A percentile compares a stretch with the other conserved stretches of the same genome.
phyloP scores from a whole-genome alignment of 2,797 vertebrate genomes.

The Sylvia borin region DNA sequence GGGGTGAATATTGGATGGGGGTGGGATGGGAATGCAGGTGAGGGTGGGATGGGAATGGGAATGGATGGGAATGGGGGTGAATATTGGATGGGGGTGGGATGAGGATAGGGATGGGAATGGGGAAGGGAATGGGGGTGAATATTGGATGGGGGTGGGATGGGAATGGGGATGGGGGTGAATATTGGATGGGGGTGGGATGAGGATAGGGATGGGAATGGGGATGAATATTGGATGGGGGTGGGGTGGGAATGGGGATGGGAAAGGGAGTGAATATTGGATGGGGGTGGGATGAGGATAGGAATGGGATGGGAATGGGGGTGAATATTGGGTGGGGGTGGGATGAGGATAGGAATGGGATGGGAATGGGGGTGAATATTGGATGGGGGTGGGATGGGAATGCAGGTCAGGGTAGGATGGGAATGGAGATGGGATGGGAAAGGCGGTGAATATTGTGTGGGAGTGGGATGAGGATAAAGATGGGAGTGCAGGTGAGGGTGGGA shows the following conservation, averaged over 20 bases:
- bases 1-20: background rate
- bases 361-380: background rate
- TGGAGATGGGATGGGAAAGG: no score
- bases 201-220: background rate
- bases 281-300: no score
- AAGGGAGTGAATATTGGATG: no score
- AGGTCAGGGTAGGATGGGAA: background rate
- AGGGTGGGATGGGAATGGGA: background rate
- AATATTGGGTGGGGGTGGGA: no score
- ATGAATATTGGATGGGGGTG: no score
- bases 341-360: no score
- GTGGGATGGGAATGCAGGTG: rapidly evolving
- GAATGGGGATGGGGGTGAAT: background rate
- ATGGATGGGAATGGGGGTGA: background rate
- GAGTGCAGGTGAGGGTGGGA: background rate
- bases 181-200: background rate
- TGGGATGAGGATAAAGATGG: background rate
- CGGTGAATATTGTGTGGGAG: background rate
- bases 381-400: no score
- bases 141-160: background rate
- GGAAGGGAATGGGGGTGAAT: no score
- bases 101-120: no score
- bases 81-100: background rate
- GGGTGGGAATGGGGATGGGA: no score
- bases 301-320: no score